These are phyloP conservation scores for Idaea aversata DNA, from an alignment of 2,888 invertebrate species.

Conservation along the genomic window DNA sequence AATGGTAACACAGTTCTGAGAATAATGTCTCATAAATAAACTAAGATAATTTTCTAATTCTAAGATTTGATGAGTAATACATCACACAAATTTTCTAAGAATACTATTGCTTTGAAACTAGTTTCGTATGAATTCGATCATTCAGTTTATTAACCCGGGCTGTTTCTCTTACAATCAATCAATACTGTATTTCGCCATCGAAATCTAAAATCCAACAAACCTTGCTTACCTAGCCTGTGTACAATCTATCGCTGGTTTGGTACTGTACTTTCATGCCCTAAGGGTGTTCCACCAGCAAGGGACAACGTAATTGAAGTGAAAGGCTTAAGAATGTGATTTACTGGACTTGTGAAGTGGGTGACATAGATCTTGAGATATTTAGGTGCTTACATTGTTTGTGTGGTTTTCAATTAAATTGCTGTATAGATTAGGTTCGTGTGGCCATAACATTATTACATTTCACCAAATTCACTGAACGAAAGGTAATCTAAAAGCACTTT, in stretches of 20 bases:
- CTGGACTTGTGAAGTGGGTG: constrained; percentile 31
- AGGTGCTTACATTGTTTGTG: not conserved
- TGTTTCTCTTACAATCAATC: not conserved
- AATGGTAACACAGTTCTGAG: not conserved
- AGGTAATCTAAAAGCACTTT: too few relatives aligned
- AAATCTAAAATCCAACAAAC: not conserved
- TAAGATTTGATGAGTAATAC: not conserved
- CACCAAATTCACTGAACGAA: too few relatives aligned
- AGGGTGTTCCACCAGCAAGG: constrained; percentile 45
- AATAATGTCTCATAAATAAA: not conserved
- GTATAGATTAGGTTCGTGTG: too few relatives aligned
- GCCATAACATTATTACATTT: too few relatives aligned
- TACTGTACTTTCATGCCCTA: constrained; percentile 56
- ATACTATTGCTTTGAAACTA: not conserved
- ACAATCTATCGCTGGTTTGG: constrained; percentile 27
- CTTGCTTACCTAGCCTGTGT: not conserved
- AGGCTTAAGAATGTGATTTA: constrained; percentile 41
- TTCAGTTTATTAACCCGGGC: not conserved
- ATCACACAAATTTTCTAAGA: not conserved
- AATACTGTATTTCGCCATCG: too few relatives aligned
- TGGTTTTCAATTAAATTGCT: not conserved
- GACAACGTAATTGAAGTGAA: constrained; percentile 48
- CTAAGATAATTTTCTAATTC: not conserved
- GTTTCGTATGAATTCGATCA: not conserved
- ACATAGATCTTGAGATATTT: not conserved